phyloP scores from a whole-genome alignment of 2,888 invertebrate species.

The Dasysyrphus tricinctus region DNA sequence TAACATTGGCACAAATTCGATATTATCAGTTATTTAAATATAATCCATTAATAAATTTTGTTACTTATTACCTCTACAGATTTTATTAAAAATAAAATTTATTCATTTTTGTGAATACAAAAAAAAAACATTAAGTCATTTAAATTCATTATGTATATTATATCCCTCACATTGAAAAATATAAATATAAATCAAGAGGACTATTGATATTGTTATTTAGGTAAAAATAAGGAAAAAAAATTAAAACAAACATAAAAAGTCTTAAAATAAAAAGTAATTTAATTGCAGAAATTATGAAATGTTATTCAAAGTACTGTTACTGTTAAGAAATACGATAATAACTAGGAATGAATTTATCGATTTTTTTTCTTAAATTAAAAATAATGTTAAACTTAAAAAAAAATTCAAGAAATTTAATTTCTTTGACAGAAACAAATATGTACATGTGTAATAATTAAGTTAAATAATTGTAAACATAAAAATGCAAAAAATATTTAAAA shows the following conservation, averaged over 20 bases:
- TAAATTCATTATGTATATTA: constrained; percentile 5
- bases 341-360: constrained; percentile 57
- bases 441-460: constrained; percentile 63
- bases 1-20: no score
- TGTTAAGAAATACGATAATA: constrained; percentile 51
- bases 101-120: not conserved
- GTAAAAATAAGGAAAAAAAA: constrained; percentile 3
- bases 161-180: not conserved
- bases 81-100: not conserved
- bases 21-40: no score
- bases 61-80: not conserved
- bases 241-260: not conserved
- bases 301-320: constrained; percentile 55
- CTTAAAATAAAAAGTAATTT: constrained; percentile 6
- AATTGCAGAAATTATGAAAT: constrained; percentile 16
- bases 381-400: constrained; percentile 25
- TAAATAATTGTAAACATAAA: constrained; percentile 20
- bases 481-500: constrained; percentile 34
- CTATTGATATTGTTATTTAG: constrained; percentile 30
- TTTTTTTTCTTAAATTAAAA: constrained; percentile 41
- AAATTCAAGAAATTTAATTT: constrained; percentile 48
- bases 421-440: constrained; percentile 45
- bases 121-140: not conserved
- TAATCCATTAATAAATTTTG: no score
- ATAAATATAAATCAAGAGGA: not conserved